Evolutionary conservation across 2,888 invertebrate species (phyloP), one percentile per base, ranked within the genome.

Genomic region (Chrysodeixis includens): DNA sequence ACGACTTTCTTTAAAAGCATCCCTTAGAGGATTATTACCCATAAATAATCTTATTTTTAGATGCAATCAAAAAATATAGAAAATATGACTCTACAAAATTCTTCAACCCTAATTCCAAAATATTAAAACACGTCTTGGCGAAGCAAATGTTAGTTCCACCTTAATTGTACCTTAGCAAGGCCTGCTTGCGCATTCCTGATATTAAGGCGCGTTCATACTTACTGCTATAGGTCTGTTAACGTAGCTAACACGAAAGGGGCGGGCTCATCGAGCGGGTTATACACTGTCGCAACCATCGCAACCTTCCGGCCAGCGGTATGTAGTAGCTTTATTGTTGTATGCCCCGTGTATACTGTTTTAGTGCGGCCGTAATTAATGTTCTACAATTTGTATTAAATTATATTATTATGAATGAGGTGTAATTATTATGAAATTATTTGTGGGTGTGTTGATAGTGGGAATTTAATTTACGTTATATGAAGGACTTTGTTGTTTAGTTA

Each of bases 211-310:
- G 65, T 76, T 75, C 73, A 81, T 80, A 82, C 77, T 76, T 69
- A 78, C 77, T 70, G 59, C 61, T 74, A 74, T 55, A 56, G 63
- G 49, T 18, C 22, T 55, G 83, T 81, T 84, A 86, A 78, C 77
- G 79, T 78, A 71, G 79, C 63, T 77, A 82, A 90, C 90, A 90
- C 69, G 90, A 82, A 90, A 90, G 85, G 88, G 90, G 90, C 88
- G 90, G 85, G 80, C 76, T 81, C 79, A 71, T 78, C 79, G 78
- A 81, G 76, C 74, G 58, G 68, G 26, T 26, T 83, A 78, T 81
- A 83, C 83, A 81, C 78, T 72, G 80, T 83, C 79, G 73, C 76
- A 74, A 79, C 79, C 72, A 79, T 83, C 79, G 74, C 76, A 75
- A 79, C 76, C 81, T 77, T 77, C 71, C 63, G 69, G 64, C 62